Evolutionary conservation across 2,797 vertebrate genomes (phyloP), one percentile per base, ranked within the genome.

Genomic region (Leptodactylus fallax): DNA sequence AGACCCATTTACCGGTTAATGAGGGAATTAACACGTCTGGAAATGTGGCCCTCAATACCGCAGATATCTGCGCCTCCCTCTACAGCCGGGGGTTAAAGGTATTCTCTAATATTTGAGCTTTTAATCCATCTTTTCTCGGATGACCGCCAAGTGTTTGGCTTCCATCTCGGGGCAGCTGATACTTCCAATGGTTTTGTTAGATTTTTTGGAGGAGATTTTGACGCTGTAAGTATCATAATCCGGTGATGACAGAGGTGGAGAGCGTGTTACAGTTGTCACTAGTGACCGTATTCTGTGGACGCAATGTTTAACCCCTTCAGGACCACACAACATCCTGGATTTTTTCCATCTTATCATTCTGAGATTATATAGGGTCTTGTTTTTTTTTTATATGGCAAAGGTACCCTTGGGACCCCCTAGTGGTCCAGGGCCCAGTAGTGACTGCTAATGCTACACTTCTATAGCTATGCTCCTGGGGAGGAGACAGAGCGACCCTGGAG

Each of bases 21-120:
- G 71, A 74, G 80, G 25, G 53, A 53, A 83, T 87, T 83, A 65
- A 65, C 80, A 47, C 49, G 17, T 61, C 55, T 83, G 74, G 86
- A 69, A 83, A 83, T 23, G 58, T 0, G 6, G n/a, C 61, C 61
- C 11, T n/a, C 10, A 45, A 60, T 25, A 49, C 79, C 21, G 17
- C 16, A 63, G 61, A 14, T 7, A 81, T 47, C 23, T 11, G 45
- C 21, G 25, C 17, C 58, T 45, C 56, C 14, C 9, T 23, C 49
- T 83, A 12, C 25, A 19, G 51, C n/a, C 25, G n/a, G 19, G 21
- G 19, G 36, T 25, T 45, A 27, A 83, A 47, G 25, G 69, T n/a
- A 74, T 76, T 74, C 17, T 23, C 51, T 36, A 72, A 74, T 74
- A 60, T 72, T 56, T 72, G 16, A 83, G 82, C 71, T 58, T 58